Base-by-base conservation (phyloP, 1,140 invertebrate species). In the Radopholus similis region DNA sequence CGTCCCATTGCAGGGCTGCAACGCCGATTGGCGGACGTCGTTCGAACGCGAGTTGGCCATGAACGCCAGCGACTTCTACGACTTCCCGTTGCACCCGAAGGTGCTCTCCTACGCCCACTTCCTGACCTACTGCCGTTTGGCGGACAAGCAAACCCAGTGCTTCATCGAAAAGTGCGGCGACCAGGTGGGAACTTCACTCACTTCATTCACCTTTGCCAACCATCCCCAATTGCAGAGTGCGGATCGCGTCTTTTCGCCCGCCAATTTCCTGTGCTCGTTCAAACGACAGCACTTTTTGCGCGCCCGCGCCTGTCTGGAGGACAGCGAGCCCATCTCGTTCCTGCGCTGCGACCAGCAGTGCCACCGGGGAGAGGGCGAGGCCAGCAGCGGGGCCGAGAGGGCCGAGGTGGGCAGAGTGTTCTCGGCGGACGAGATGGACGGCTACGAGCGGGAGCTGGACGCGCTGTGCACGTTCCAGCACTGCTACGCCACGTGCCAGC, bases 171-270 rank as follows among this genome's bases (percentile, higher is more conserved):
- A 72, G 32, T 81, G 78, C 54, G 69, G 71, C 51, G 78, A 81
- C 58, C 64, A 72, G 54, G 77, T 78, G 23, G 56, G 60, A 26
- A 18, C n/a, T 44, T 6, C n/a, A 51, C 44, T n/a, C 59, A 44
- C 8, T 65, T 21, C 47, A 49, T 8, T 23, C 23, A 37, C 54
- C 2, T 59, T 54, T 23, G 21, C 21, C 11, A 63, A 4, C 18
- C 2, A 49, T 21, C 2, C 55, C 23, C 58, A 15, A 8, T 67
- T 71, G 40, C 37, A 79, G 75, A 68, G 68, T 6, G 79, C 79
- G 21, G 80, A 82, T 57, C 69, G 72, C n/a, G 74, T 81, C 1
- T 81, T 82, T 57, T 82, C 80, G 8, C 79, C 79, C 2, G 75
- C 79, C 18, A 81, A 81, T 62, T 82, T 81, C 58, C 37, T 81